Percentiles rank a stretch among this genome's conserved stretches.
These are phyloP conservation scores for Ormia ochracea DNA, from an alignment of 2,888 invertebrate species.

Conservation along the genomic window DNA sequence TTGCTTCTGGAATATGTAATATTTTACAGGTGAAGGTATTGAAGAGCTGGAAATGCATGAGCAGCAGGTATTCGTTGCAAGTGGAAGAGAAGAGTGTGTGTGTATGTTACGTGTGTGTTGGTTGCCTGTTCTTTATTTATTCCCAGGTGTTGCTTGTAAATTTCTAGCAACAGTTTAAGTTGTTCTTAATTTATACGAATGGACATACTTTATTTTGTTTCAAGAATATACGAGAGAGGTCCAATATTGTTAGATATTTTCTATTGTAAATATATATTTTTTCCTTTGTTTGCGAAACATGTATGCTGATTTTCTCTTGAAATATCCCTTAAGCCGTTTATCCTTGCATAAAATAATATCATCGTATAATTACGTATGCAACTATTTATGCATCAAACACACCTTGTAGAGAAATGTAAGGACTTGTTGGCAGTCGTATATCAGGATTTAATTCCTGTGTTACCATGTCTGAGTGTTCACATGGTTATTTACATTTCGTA, in stretches of 20 bases:
- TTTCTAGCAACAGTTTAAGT: conserved; percentile 5
- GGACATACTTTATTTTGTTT: conserved; percentile 2
- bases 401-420: neutral
- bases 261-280: neutral
- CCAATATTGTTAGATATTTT: conserved; percentile 10
- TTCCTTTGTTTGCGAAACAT: neutral
- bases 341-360: conserved; percentile 61
- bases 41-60: conserved; percentile 2
- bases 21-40: conserved; percentile 19
- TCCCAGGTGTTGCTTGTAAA: conserved; percentile 40
- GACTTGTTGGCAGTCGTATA: neutral
- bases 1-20: conserved; percentile 43
- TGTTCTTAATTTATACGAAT: neutral
- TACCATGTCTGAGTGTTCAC: neutral
- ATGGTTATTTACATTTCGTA: conserved; percentile 15
- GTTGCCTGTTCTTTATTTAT: conserved; percentile 46
- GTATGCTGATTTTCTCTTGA: conserved; percentile 47
- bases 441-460: neutral
- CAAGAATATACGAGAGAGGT: conserved; percentile 20
- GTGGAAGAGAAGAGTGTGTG: neutral
- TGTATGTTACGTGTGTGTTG: neutral
- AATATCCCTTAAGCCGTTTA: conserved; percentile 57
- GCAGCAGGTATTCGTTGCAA: neutral
- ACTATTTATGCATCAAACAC: conserved; percentile 40
- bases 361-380: conserved; percentile 59